Evolutionary conservation across 2,797 vertebrate species (phyloP).

Genomic region (Chiloscyllium punctatum): DNA sequence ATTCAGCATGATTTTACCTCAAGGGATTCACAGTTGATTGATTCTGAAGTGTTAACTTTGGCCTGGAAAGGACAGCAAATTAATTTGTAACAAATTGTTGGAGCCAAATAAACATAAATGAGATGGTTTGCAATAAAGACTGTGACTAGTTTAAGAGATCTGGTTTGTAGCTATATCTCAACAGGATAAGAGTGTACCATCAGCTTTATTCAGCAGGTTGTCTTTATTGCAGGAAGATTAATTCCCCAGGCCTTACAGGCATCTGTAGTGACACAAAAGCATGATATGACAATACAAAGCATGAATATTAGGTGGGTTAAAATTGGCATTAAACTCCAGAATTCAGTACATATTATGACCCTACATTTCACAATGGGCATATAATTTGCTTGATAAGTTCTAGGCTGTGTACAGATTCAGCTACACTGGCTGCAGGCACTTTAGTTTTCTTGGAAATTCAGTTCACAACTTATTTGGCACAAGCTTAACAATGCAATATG

Average conservation of each 20-base stretch:
- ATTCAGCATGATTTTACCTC: not conserved
- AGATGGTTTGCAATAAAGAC: not conserved
- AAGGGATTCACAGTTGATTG: not conserved
- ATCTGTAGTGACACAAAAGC: not conserved
- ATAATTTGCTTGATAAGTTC: not conserved
- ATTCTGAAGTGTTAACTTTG: not conserved
- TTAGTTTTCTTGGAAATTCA: not conserved
- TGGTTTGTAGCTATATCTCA: not conserved
- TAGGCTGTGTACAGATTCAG: not conserved
- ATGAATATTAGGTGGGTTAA: not conserved
- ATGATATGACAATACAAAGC: not conserved
- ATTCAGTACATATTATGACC: not conserved
- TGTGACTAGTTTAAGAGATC: not conserved
- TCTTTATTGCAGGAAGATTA: not conserved
- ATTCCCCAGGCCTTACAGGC: not conserved
- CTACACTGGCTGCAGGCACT: not conserved
- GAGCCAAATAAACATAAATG: not conserved
- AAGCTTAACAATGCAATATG: not conserved
- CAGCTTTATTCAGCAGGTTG: not conserved
- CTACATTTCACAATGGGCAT: not conserved
- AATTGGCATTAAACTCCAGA: not conserved
- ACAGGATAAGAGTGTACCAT: not conserved
- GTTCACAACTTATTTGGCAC: not conserved
- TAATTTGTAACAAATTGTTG: not conserved
- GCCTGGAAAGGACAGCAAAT: not conserved